Percentiles rank a stretch among this genome's conserved stretches.
Evolutionary conservation across 2,888 invertebrate species (phyloP).

Genomic region (Urechis unicinctus): DNA sequence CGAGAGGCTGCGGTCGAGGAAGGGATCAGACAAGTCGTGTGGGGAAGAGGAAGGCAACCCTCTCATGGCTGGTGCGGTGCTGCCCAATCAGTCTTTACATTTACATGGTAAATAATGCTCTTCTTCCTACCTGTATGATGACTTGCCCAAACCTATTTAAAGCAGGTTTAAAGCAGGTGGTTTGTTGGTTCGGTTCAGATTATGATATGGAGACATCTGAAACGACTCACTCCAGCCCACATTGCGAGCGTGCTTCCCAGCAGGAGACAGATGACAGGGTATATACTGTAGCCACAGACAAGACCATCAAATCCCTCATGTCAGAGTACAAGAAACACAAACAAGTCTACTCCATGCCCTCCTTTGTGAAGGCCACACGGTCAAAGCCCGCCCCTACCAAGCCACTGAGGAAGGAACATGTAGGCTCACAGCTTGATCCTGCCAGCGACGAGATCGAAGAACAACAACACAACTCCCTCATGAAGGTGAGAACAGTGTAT

Average conservation of each 20-base stretch:
- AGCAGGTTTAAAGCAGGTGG: no score
- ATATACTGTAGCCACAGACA: slow-evolving; percentile 52
- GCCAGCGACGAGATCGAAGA: slow-evolving; percentile 59
- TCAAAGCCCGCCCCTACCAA: slow-evolving; percentile 17
- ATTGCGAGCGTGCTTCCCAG: no score
- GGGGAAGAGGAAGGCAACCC: no score
- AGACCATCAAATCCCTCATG: slow-evolving; percentile 54
- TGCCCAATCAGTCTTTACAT: no score
- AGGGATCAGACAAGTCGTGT: no score
- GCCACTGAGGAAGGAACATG: neutral
- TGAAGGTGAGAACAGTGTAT: slow-evolving; percentile 69
- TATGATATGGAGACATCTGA: no score
- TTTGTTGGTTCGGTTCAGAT: no score
- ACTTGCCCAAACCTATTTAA: no score
- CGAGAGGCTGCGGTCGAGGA: slow-evolving; percentile 19
- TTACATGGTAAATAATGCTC: no score
- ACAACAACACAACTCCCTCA: slow-evolving; percentile 72
- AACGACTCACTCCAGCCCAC: no score
- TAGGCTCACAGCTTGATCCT: slow-evolving; percentile 24
- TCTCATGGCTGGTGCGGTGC: no score
- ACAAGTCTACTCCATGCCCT: slow-evolving; percentile 52
- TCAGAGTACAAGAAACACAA: slow-evolving; percentile 57
- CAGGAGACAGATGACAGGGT: slow-evolving; percentile 34
- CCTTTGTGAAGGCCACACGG: slow-evolving; percentile 15
- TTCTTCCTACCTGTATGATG: neutral